phyloP scores from a whole-genome alignment of 2,113 vertebrate species.

The Ameiurus melas region DNA sequence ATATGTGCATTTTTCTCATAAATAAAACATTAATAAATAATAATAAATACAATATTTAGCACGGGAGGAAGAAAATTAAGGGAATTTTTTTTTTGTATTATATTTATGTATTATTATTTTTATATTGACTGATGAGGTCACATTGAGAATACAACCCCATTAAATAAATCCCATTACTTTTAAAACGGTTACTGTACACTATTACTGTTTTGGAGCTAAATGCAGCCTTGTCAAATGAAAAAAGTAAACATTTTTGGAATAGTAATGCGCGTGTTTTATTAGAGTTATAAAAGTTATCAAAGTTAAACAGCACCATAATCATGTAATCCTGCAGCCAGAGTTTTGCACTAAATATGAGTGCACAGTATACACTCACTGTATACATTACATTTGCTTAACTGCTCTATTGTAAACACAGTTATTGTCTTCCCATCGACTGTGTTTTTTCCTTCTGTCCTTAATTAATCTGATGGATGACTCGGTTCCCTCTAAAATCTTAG shows the following conservation, averaged over 20 bases:
- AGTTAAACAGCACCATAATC: not conserved
- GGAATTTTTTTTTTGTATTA: not conserved
- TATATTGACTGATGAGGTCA: not conserved
- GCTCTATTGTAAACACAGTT: not conserved
- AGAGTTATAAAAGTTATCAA: not conserved
- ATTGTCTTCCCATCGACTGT: not conserved
- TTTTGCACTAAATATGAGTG: not conserved
- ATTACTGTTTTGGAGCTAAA: not conserved
- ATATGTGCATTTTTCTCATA: not conserved
- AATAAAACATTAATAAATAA: not conserved
- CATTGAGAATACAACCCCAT: not conserved
- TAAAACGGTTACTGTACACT: not conserved
- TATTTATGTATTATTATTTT: not conserved
- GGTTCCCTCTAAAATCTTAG: slow-evolving; percentile 11
- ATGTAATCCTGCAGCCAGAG: not conserved
- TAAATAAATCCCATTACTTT: not conserved
- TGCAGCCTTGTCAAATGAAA: not conserved
- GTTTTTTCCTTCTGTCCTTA: slow-evolving; percentile 4
- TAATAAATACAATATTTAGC: not conserved
- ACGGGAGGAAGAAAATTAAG: not conserved
- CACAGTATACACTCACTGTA: not conserved
- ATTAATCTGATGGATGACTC: slow-evolving; percentile 38
- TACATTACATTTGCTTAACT: slow-evolving; percentile 5
- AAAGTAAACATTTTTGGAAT: not conserved
- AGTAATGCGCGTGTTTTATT: not conserved